phyloP scores from a whole-genome alignment of 1,140 invertebrate species.

The Drosophila sp. region DNA sequence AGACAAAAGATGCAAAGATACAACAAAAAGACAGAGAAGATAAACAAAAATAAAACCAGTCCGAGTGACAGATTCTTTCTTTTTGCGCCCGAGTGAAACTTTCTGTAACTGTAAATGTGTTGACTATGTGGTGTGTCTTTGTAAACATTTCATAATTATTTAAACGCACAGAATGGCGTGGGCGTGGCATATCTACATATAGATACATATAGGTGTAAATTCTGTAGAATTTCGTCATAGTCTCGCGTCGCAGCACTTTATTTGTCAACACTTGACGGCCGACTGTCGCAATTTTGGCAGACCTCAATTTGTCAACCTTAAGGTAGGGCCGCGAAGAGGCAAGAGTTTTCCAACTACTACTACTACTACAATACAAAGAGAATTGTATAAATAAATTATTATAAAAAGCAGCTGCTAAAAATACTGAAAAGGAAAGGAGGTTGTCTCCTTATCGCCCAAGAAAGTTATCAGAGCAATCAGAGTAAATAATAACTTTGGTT shows the following conservation, averaged over 20 bases:
- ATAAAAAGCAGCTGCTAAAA: conserved; percentile 36
- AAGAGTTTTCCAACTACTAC: conserved; percentile 13
- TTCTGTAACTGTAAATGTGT: conserved; percentile 25
- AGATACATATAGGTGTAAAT: conserved; percentile 5
- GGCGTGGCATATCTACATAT: conserved; percentile 24
- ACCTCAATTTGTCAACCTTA: conserved; percentile 69
- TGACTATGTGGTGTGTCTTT: conserved; percentile 25
- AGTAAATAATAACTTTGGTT: neutral
- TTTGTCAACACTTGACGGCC: conserved; percentile 72
- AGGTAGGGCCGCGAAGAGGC: neutral
- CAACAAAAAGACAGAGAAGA: neutral
- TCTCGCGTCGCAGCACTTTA: conserved; percentile 48
- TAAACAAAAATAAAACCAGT: conserved; percentile 26
- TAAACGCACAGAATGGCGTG: conserved; percentile 24
- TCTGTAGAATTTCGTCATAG: conserved; percentile 64
- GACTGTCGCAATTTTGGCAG: conserved; percentile 74
- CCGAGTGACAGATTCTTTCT: conserved; percentile 60
- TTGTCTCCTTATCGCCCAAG: conserved; percentile 27
- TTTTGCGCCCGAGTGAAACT: conserved; percentile 35
- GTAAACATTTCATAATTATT: conserved; percentile 73
- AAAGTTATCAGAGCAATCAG: conserved; percentile 25
- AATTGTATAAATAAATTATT: conserved; percentile 25
- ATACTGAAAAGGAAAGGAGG: conserved; percentile 28
- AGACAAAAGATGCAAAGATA: conserved; percentile 56
- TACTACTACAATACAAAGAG: conserved; percentile 6